Conservation (phyloP, 2,888 invertebrate species). For the Drosophila fulvimacula region DNA sequence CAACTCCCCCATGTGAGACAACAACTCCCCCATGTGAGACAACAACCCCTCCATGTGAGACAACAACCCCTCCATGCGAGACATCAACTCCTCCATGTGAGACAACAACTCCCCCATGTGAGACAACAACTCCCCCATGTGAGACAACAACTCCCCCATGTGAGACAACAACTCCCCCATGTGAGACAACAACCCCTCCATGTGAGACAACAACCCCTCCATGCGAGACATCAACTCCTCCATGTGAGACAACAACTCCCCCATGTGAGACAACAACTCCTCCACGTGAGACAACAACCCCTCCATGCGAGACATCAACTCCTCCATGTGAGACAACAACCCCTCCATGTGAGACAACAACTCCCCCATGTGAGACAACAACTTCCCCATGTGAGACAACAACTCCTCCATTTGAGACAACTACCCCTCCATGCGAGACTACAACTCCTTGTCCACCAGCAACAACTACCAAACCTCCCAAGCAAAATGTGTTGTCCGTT, state of each 20-base stretch:
- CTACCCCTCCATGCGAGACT: constrained; percentile 10
- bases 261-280: neutral
- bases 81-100: constrained; percentile 5
- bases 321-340: neutral
- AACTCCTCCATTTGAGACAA: constrained; percentile 4
- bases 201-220: too few relatives aligned
- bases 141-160: neutral
- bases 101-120: constrained; percentile 1
- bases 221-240: neutral
- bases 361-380: neutral
- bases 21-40: constrained; percentile 9
- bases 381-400: constrained; percentile 14
- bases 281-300: neutral
- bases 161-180: neutral
- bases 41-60: neutral
- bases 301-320: neutral
- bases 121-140: constrained; percentile 11
- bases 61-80: too few relatives aligned
- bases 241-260: neutral
- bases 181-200: neutral
- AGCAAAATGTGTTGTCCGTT: neutral
- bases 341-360: neutral
- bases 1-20: neutral
- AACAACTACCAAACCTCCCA: constrained; percentile 5
- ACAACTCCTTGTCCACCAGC: constrained; percentile 17